Evolutionary conservation across 2,888 invertebrate species (phyloP).

Genomic region (Alentia gelatinosa): DNA sequence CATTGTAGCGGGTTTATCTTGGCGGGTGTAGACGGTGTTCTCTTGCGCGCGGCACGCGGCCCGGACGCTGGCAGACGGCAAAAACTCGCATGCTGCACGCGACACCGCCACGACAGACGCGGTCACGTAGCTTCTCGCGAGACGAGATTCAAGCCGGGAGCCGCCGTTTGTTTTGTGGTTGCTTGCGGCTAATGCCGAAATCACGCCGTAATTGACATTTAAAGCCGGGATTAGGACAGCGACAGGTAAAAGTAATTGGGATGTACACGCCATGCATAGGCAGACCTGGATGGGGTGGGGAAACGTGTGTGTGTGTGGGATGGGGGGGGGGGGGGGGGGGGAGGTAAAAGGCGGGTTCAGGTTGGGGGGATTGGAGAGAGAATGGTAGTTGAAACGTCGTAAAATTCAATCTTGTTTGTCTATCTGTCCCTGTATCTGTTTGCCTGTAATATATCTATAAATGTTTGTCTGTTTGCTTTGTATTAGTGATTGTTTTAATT

Average conservation of each 20-base stretch:
- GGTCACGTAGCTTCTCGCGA: neutral
- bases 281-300: neutral
- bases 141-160: neutral
- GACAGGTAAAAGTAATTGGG: constrained; percentile 27
- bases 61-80: neutral
- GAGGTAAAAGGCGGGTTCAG: neutral
- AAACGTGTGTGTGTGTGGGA: neutral
- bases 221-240: neutral
- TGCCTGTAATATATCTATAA: too few species aligned
- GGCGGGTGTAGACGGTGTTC: constrained; percentile 37
- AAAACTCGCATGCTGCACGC: constrained; percentile 7
- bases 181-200: neutral
- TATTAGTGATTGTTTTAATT: too few species aligned
- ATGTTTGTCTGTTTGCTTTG: too few species aligned
- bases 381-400: too few species aligned
- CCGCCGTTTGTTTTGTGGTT: constrained; percentile 12
- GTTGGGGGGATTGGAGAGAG: neutral
- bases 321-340: neutral
- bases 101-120: neutral
- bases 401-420: too few species aligned
- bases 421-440: too few species aligned
- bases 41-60: constrained; percentile 24
- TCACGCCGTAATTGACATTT: constrained; percentile 37
- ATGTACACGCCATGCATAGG: constrained; percentile 14
- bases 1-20: constrained; percentile 41